These are phyloP conservation scores for Pristionchus mayeri DNA, from an alignment of 2,888 invertebrate genomes.

Conservation along the genomic window DNA sequence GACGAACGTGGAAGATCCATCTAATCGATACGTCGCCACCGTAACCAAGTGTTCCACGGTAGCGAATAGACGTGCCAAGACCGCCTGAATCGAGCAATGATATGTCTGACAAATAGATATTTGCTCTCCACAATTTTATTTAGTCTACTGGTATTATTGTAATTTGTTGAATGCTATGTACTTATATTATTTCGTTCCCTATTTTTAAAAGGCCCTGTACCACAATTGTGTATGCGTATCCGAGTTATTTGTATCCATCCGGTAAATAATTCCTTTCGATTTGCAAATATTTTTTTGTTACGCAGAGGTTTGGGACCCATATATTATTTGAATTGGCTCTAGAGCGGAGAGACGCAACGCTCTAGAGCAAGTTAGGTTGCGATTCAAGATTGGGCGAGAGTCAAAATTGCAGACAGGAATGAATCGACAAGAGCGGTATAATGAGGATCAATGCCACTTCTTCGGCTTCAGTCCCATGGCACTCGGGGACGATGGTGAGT, in stretches of 20 bases:
- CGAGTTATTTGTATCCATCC: not conserved
- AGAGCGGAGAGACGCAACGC: not conserved
- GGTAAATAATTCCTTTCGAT: not conserved
- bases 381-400: too few species aligned
- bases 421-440: slow-evolving; percentile 4
- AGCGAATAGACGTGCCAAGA: too few species aligned
- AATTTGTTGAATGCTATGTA: not conserved
- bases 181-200: not conserved
- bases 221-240: not conserved
- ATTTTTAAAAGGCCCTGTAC: too few species aligned
- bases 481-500: slow-evolving; percentile 34
- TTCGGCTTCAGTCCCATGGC: slow-evolving; percentile 44
- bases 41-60: slow-evolving; percentile 22
- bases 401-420: not conserved
- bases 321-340: not conserved
- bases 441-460: slow-evolving; percentile 34
- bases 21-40: slow-evolving; percentile 19
- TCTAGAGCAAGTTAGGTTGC: too few species aligned
- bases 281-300: not conserved
- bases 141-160: slow-evolving; percentile 31
- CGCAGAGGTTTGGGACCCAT: not conserved
- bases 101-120: not conserved
- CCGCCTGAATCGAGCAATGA: not conserved
- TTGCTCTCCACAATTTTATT: not conserved
- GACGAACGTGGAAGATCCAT: not conserved